Evolutionary conservation across 2,888 invertebrate species (phyloP).

Genomic region (Prionchulus punctatus): DNA sequence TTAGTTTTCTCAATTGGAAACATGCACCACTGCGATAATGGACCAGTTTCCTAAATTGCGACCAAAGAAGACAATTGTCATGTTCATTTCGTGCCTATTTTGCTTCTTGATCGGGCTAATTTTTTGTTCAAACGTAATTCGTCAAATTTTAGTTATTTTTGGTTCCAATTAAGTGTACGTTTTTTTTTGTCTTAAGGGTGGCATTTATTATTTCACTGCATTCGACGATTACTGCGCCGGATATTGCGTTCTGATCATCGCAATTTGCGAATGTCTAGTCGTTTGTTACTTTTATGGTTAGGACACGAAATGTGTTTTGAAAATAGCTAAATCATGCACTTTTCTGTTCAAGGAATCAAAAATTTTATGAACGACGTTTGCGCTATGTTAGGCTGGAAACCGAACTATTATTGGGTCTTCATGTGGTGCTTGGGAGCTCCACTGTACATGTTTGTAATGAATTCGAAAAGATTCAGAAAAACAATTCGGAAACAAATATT

Average conservation of each 20-base stretch:
- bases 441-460: background rate
- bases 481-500: background rate
- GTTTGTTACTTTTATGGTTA: slow-evolving; percentile 13
- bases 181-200: slow-evolving; percentile 10
- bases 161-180: too few species aligned
- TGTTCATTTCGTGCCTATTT: too few species aligned
- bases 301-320: too few species aligned
- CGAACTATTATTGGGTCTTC: slow-evolving; percentile 10
- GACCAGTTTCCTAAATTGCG: too few species aligned
- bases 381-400: slow-evolving; percentile 10
- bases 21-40: too few species aligned
- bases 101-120: too few species aligned
- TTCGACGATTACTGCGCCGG: slow-evolving; percentile 13
- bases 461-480: background rate
- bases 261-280: slow-evolving; percentile 8
- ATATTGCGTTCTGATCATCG: slow-evolving; percentile 12
- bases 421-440: slow-evolving; percentile 5
- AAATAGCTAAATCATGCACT: too few species aligned
- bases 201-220: slow-evolving; percentile 14
- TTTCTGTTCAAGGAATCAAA: too few species aligned
- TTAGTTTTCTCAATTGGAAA: too few species aligned
- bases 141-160: too few species aligned
- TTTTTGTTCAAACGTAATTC: too few species aligned
- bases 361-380: slow-evolving; percentile 11
- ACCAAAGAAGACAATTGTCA: too few species aligned